Conservation (phyloP, 2,113 vertebrate species). For the Muntiacus reevesi region DNA sequence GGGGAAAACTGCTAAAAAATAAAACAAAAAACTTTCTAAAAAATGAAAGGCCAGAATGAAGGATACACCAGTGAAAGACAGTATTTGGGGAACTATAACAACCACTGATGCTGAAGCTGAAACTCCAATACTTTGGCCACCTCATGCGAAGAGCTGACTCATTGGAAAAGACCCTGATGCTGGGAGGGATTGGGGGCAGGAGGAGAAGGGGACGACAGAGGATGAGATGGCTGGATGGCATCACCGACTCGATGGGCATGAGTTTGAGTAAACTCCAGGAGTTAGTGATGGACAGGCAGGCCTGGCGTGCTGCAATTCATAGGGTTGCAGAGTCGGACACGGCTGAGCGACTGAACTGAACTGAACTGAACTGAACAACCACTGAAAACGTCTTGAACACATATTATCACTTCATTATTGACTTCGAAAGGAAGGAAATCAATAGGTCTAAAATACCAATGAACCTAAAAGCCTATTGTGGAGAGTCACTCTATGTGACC, state of each 20-base stretch:
- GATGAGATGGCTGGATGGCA: too few relatives aligned
- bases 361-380: neutral
- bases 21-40: neutral
- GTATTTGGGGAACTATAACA: neutral
- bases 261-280: too few relatives aligned
- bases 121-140: too few relatives aligned
- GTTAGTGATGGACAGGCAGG: too few relatives aligned
- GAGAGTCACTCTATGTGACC: neutral
- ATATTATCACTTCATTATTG: neutral
- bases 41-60: neutral
- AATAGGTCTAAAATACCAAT: neutral
- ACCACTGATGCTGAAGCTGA: neutral
- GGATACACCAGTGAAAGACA: neutral
- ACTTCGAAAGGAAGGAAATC: neutral
- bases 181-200: too few relatives aligned
- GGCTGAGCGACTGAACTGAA: too few relatives aligned
- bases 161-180: too few relatives aligned
- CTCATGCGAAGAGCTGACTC: too few relatives aligned
- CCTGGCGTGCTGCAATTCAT: too few relatives aligned
- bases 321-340: too few relatives aligned
- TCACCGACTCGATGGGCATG: too few relatives aligned
- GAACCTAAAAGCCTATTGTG: neutral
- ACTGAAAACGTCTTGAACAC: neutral
- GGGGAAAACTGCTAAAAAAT: neutral
- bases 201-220: too few relatives aligned